A percentile compares a stretch with the other conserved stretches of the same genome.
These are phyloP conservation scores for Drosophila mulleri DNA, from an alignment of 2,888 invertebrate species.

Conservation along the genomic window DNA sequence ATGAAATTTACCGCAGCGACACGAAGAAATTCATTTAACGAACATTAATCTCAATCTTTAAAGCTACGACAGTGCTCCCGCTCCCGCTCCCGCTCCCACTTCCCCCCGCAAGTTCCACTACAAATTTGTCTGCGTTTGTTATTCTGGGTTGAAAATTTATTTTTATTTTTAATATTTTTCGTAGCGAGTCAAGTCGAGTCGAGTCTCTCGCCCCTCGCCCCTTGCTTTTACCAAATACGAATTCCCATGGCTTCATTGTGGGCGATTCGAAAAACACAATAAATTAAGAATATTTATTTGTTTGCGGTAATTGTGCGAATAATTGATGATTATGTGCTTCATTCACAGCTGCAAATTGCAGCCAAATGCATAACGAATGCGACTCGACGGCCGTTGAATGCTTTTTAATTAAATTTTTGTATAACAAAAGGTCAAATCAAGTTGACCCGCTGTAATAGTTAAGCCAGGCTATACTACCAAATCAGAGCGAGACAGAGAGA, in stretches of 20 bases:
- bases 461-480: background rate
- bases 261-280: conserved; percentile 74
- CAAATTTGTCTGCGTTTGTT: conserved; percentile 53
- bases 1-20: conserved; percentile 68
- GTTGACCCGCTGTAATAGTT: conserved; percentile 39
- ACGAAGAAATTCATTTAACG: conserved; percentile 62
- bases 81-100: background rate
- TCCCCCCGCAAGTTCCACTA: conserved; percentile 16
- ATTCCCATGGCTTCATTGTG: conserved; percentile 58
- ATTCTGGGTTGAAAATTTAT: conserved; percentile 70
- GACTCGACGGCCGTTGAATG: conserved; percentile 34
- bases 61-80: background rate
- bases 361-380: conserved; percentile 43
- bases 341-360: conserved; percentile 47
- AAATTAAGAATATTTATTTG: conserved; percentile 79
- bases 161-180: conserved; percentile 69
- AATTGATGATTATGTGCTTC: conserved; percentile 74
- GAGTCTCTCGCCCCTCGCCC: conserved; percentile 2
- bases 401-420: conserved; percentile 64
- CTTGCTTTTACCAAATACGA: conserved; percentile 10
- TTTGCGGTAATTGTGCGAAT: conserved; percentile 80
- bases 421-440: conserved; percentile 33
- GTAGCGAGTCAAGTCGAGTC: conserved; percentile 12
- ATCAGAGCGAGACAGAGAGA: background rate
- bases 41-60: conserved; percentile 70